Evolutionary conservation across 1,140 invertebrate genomes (phyloP).

Genomic region (Temnothorax nylanderi): DNA sequence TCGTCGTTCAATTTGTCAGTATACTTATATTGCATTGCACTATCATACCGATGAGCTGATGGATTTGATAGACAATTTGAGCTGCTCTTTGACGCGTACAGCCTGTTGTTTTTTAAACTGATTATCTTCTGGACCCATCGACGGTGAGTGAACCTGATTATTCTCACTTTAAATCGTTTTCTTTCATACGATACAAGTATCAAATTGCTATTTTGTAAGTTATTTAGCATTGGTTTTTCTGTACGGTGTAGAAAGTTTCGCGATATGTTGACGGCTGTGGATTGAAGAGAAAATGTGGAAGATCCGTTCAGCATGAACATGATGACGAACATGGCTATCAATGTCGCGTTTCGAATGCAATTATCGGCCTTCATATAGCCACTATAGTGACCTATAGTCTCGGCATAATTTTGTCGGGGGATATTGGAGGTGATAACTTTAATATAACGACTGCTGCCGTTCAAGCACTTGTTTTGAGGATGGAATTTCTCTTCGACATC

Average conservation of each 20-base stretch:
- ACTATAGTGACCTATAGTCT: neutral
- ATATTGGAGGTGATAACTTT: neutral
- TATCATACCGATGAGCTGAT: neutral
- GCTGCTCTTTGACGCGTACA: neutral
- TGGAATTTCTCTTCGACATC: constrained; percentile 9
- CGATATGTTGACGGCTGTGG: neutral
- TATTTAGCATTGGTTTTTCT: neutral
- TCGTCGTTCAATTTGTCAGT: constrained; percentile 5
- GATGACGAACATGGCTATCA: neutral
- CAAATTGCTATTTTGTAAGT: neutral
- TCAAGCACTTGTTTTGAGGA: neutral
- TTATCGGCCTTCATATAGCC: constrained; percentile 9
- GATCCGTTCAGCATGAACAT: neutral
- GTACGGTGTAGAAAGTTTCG: neutral
- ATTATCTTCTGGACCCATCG: constrained; percentile 24
- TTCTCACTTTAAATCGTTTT: neutral
- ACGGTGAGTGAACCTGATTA: neutral
- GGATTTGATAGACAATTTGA: constrained; percentile 27
- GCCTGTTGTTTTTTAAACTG: constrained; percentile 17
- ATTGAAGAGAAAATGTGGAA: neutral
- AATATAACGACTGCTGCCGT: neutral
- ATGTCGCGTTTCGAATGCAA: constrained; percentile 8
- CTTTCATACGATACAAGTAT: neutral
- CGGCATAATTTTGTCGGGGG: neutral
- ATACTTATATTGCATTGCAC: neutral